Base-by-base conservation (phyloP, 2,888 invertebrate species). In the Lacanobia wlatinum region DNA sequence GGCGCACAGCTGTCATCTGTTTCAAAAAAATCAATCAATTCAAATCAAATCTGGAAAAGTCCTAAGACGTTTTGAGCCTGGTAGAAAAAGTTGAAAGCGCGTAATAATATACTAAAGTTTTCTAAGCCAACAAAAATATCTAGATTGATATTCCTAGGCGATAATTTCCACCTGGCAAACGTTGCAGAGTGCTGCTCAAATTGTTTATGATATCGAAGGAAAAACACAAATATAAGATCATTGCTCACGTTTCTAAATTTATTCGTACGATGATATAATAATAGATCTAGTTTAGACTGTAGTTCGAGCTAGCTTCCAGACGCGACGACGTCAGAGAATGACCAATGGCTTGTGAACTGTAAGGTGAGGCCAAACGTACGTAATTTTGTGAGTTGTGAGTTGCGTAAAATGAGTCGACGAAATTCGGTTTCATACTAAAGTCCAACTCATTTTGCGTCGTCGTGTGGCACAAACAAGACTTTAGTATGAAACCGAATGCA, bases 231-330 rank as follows among this genome's bases (percentile, higher is more conserved):
- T 60, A 64, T 72, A 62, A 50, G 48, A 60, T 56, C 65, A 65
- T 78, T 52, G 72, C 76, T 76, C 64, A 77, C 52, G 9, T 1
- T 21, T 63, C 78, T 78, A 78, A 63, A 55, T 65, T 53, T 78
- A 78, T 52, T 63, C 18, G 8, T 43, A 50, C 43, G 66, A 53
- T 64, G 43, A 77, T 78, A 50, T 71, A 23, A 73, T 59, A 77
- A 73, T 73, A 73, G 62, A 59, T 58, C 60, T 50, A 64, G n/a
- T 55, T 43, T 58, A 77, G 48, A 76, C 48, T 59, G 38, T 52
- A 70, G 53, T 52, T 34, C 50, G 16, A 23, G 70, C 77, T 77
- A 63, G 64, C 23, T 72, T 46, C 65, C 52, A n/a, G 56, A n/a
- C 5, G 28, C 55, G 52, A 61, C n/a, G 8, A 46, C 48, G 28